phyloP scores from a whole-genome alignment of 2,888 invertebrate species.

The Protophormia terraenovae region DNA sequence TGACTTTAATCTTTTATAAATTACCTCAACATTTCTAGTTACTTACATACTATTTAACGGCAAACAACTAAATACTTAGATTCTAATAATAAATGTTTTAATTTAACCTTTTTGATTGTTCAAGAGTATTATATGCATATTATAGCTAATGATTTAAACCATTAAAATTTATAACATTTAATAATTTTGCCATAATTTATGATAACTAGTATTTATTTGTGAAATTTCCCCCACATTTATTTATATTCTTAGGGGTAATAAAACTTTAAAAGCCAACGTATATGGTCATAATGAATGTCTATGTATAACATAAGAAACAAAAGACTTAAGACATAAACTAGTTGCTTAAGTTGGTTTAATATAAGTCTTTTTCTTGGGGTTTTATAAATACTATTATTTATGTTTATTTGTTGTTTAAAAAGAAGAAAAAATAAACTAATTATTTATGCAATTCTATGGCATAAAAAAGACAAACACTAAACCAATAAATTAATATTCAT shows the following conservation, averaged over 20 bases:
- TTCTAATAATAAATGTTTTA: slow-evolving; percentile 18
- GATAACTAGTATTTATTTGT: slow-evolving; percentile 3
- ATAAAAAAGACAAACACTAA: too few species aligned
- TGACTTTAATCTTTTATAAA: slow-evolving; percentile 12
- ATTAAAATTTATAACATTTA: slow-evolving; percentile 42
- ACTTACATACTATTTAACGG: not conserved
- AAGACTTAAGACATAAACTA: slow-evolving; percentile 44
- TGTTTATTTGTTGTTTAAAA: too few species aligned
- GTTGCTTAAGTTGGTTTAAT: slow-evolving; percentile 18
- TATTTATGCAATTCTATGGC: too few species aligned
- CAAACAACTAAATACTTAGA: not conserved
- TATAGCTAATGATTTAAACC: not conserved
- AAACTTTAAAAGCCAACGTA: not conserved
- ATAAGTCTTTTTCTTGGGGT: not conserved
- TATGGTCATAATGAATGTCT: not conserved
- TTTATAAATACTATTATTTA: not conserved
- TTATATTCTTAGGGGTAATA: not conserved
- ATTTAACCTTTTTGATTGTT: slow-evolving; percentile 46
- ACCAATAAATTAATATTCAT: slow-evolving; percentile 54
- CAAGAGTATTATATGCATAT: not conserved
- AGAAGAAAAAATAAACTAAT: too few species aligned
- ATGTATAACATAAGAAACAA: slow-evolving; percentile 9
- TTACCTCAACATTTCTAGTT: not conserved
- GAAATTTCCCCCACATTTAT: slow-evolving; percentile 42
- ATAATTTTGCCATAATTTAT: slow-evolving; percentile 50